Conservation (phyloP, 2,888 invertebrate genomes). For the Villa cingulata region DNA sequence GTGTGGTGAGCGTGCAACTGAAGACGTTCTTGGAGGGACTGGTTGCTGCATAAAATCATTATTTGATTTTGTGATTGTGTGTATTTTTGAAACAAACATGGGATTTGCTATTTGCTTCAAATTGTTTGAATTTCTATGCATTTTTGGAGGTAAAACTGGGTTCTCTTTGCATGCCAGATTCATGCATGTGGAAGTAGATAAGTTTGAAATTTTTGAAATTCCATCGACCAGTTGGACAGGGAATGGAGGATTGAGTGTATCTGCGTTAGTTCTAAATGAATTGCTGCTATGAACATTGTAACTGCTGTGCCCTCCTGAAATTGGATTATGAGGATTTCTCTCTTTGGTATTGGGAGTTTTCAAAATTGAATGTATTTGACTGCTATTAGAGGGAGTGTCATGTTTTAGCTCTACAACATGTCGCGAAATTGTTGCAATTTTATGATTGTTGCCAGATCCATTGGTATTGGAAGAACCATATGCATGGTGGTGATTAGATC, state of each 20-base stretch:
- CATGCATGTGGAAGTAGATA: neutral
- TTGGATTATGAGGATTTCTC: neutral
- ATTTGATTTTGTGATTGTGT: conserved; percentile 17
- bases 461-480: neutral
- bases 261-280: conserved; percentile 1
- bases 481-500: conserved; percentile 10
- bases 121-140: conserved; percentile 33
- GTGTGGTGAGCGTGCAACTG: neutral
- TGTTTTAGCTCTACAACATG: conserved; percentile 26
- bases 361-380: conserved; percentile 15
- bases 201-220: conserved; percentile 15
- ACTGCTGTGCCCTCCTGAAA: conserved; percentile 9
- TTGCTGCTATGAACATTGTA: conserved; percentile 9
- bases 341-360: conserved; percentile 11
- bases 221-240: conserved; percentile 17
- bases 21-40: conserved; percentile 2
- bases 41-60: conserved; percentile 7
- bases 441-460: conserved; percentile 21
- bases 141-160: conserved; percentile 36
- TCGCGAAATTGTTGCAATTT: conserved; percentile 34
- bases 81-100: conserved; percentile 14
- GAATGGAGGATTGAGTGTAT: conserved; percentile 12
- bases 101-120: conserved; percentile 9
- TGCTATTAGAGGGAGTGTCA: conserved; percentile 1
- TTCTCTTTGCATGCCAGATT: conserved; percentile 9